Evolutionary conservation across 2,888 invertebrate species (phyloP), one percentile per base, ranked within the genome.

Genomic region (Eudemis profundana): DNA sequence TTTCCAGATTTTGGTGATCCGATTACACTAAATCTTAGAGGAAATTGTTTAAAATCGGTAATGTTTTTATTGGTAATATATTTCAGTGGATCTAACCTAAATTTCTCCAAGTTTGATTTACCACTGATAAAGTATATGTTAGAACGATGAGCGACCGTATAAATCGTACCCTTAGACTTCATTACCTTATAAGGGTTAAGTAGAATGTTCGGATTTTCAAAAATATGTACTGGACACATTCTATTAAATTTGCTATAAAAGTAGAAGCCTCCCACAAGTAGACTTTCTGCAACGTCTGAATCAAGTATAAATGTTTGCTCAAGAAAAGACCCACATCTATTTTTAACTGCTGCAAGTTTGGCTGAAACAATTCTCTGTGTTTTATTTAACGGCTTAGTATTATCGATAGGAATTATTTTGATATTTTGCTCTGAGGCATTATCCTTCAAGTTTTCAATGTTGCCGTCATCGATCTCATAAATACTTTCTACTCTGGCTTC

Each of bases 1-100:
- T 94, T 94, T 0, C 95, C 95, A 29, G 93, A 93, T 77, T 94
- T 94, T 2, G 95, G 94, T 17, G 94, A 92, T 4, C 95, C 95
- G 53, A 94, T 93, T 21, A 95, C 78, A 23, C 93, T 87, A 49
- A 95, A 81, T 70, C 89, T 89, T 10, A 94, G 80, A 2, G 94
- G 93, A 70, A 93, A 84, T 65, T 91, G 76, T n/a, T 90, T 88
- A 72, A 89, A 93, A 10, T 79, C 74, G 29, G 83, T 76, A 12
- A 93, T 86, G 51, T 84, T 84, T 23, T 90, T 82, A 63, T 77
- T 75, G 8, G 73, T 67, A 5, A 93, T 78, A 73, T 94, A 95
- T 74, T 92, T 93, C 23, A 94, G 73, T 5, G 95, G 94, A 76
- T 94, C 85, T 2, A 73, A 76, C 73, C 89, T 84, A 77, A 95